These are phyloP conservation scores for Shinisaurus crocodilurus DNA, from an alignment of 2,113 vertebrate genomes.

Conservation along the genomic window DNA sequence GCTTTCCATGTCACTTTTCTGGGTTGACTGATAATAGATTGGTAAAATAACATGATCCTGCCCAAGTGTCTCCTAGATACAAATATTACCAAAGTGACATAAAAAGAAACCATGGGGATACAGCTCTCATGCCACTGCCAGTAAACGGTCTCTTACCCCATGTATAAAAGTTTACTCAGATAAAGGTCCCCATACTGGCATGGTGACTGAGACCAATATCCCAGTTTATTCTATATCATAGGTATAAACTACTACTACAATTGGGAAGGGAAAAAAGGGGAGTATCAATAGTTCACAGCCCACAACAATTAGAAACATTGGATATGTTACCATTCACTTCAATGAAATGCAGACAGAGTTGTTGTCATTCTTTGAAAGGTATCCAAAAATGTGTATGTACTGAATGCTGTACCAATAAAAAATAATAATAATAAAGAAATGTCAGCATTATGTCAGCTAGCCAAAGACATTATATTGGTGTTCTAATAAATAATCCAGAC, in stretches of 20 bases:
- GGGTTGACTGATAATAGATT: not conserved
- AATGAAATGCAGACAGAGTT: not conserved
- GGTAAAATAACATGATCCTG: not conserved
- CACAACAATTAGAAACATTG: not conserved
- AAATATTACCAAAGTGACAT: not conserved
- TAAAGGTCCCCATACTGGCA: not conserved
- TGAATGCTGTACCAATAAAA: not conserved
- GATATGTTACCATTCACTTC: not conserved
- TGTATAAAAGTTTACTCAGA: not conserved
- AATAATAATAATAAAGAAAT: not conserved
- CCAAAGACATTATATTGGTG: not conserved
- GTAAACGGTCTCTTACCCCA: not conserved
- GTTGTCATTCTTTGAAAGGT: not conserved
- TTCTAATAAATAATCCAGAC: not conserved
- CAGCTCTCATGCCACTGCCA: not conserved
- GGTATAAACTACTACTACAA: not conserved
- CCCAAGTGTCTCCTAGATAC: not conserved
- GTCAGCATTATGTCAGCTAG: not conserved
- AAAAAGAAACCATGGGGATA: not conserved
- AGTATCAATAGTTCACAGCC: not conserved
- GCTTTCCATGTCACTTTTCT: not conserved
- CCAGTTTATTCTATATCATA: too few species aligned
- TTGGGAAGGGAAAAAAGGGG: not conserved
- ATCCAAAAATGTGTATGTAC: not conserved
- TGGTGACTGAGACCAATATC: not conserved